Conservation (phyloP, 2,113 vertebrate genomes). For the Parus major region DNA sequence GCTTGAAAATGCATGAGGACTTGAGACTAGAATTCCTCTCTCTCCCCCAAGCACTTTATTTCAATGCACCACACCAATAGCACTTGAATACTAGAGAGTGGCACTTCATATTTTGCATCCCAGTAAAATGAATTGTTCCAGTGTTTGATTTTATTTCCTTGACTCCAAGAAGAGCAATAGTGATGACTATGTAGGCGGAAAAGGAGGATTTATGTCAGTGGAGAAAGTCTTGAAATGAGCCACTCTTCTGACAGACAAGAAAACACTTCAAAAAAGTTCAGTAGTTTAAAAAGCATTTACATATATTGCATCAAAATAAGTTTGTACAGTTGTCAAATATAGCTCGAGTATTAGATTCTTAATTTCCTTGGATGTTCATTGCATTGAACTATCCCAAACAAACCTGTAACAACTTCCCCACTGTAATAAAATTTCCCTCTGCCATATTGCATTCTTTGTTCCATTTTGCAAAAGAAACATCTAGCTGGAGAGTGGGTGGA, state of each 20-base stretch:
- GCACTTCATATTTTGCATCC: not conserved
- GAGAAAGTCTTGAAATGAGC: not conserved
- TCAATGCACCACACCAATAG: not conserved
- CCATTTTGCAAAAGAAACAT: not conserved
- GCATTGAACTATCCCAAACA: not conserved
- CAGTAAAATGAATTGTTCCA: not conserved
- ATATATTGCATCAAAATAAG: not conserved
- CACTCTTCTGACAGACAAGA: not conserved
- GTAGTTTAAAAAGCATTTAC: not conserved
- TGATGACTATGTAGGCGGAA: not conserved
- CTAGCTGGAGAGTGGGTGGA: not conserved
- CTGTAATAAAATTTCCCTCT: not conserved
- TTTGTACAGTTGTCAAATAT: not conserved
- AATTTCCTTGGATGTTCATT: not conserved
- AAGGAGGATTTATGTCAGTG: accelerated
- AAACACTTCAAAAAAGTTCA: not conserved
- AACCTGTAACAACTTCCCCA: not conserved
- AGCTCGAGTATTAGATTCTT: not conserved
- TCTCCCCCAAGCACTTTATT: not conserved
- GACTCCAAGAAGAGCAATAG: not conserved
- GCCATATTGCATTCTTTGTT: not conserved
- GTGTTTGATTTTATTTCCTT: not conserved
- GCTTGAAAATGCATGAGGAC: not conserved
- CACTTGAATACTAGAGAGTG: not conserved
- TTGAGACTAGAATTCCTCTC: not conserved